Evolutionary conservation across 2,888 invertebrate genomes (phyloP).

Genomic region (Cheilosia urbana): DNA sequence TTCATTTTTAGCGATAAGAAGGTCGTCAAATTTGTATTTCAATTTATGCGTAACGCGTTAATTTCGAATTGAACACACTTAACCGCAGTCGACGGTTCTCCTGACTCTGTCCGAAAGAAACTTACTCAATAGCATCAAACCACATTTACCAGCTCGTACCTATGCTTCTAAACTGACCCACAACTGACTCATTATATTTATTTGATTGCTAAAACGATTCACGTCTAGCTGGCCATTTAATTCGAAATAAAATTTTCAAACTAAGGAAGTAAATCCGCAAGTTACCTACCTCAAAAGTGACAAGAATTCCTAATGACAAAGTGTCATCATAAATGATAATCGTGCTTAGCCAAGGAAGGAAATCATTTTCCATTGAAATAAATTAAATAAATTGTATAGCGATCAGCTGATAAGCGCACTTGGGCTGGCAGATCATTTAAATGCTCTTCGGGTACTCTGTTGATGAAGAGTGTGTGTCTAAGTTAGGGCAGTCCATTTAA

Average conservation of each 20-base stretch:
- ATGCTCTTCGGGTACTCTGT: background rate
- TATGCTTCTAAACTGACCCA: no score
- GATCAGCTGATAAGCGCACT: constrained; percentile 9
- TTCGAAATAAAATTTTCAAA: background rate
- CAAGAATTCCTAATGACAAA: background rate
- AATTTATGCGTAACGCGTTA: no score
- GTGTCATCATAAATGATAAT: background rate
- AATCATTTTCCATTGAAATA: background rate
- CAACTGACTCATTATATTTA: no score
- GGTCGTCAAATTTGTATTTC: no score
- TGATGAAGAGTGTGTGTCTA: background rate
- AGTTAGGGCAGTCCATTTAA: background rate
- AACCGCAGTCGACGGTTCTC: no score
- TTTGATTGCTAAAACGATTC: no score
- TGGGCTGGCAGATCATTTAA: background rate
- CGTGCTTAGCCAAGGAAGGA: background rate
- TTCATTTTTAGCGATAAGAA: no score
- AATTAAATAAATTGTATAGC: background rate
- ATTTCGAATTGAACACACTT: no score
- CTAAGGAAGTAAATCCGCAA: background rate
- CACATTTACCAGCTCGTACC: no score
- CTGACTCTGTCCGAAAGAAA: no score
- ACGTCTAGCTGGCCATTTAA: no score
- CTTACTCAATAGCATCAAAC: no score
- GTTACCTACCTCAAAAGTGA: background rate